These are phyloP conservation scores for Crotalus horridus DNA, from an alignment of 2,113 vertebrate species.

Conservation along the genomic window DNA sequence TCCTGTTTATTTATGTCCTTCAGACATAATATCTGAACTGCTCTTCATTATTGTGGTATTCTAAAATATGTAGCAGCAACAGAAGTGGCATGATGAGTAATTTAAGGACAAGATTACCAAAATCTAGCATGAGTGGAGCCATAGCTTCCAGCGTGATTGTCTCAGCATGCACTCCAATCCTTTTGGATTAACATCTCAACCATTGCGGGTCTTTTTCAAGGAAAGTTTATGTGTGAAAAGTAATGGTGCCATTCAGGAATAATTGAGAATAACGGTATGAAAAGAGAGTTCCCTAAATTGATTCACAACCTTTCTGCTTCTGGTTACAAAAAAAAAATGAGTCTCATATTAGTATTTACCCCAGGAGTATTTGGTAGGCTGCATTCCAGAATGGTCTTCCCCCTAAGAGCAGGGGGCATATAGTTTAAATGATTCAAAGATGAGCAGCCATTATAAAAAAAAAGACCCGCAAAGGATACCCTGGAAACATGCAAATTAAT, in stretches of 20 bases:
- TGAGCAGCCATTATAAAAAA: neutral
- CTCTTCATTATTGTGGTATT: neutral
- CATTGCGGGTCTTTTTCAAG: neutral
- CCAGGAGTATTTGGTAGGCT: neutral
- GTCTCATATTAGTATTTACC: neutral
- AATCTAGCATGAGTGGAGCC: neutral
- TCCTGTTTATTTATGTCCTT: neutral
- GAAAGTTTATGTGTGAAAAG: neutral
- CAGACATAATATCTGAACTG: neutral
- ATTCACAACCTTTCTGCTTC: neutral
- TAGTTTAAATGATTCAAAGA: neutral
- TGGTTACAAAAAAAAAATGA: neutral
- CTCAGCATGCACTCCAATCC: neutral
- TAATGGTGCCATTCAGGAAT: neutral
- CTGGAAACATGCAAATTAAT: conserved; percentile 6
- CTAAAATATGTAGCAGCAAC: neutral
- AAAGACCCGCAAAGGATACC: neutral
- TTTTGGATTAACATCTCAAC: neutral
- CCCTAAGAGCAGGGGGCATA: neutral
- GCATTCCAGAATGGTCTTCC: neutral
- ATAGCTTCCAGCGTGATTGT: neutral
- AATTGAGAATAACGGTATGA: neutral
- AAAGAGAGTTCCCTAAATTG: neutral
- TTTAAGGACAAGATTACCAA: neutral
- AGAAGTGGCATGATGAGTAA: neutral